These are phyloP conservation scores for Orientallactaga sibirica DNA, from an alignment of 2,797 vertebrate species.

Conservation along the genomic window DNA sequence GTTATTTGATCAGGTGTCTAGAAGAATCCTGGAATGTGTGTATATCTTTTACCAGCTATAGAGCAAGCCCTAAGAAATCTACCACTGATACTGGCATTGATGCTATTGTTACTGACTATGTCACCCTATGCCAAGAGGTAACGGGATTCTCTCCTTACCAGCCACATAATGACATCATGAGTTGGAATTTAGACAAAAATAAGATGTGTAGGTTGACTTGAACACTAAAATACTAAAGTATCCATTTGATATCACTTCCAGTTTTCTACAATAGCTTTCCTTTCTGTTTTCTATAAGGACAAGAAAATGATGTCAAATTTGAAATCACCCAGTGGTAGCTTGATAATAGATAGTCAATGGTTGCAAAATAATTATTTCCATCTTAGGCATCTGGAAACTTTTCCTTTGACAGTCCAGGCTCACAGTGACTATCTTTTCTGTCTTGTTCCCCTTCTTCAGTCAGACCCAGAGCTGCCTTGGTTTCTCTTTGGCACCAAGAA, in stretches of 20 bases:
- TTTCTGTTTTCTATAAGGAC: not conserved
- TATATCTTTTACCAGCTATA: too few relatives aligned
- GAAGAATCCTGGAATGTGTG: not conserved
- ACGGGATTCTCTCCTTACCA: too few relatives aligned
- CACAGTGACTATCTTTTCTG: rapidly evolving
- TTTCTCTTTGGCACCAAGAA: not conserved
- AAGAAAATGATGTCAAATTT: not conserved
- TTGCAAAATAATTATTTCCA: not conserved
- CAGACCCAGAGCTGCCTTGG: not conserved
- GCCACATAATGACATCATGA: not conserved
- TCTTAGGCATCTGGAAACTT: not conserved
- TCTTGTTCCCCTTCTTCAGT: rapidly evolving
- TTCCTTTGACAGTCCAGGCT: not conserved
- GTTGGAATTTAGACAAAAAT: not conserved
- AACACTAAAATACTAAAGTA: not conserved
- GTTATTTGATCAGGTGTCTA: not conserved
- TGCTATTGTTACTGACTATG: rapidly evolving
- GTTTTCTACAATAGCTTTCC: not conserved
- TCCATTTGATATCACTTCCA: not conserved
- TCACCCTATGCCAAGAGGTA: not conserved
- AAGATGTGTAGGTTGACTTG: not conserved
- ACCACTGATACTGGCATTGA: not conserved
- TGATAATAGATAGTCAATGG: not conserved
- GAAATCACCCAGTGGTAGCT: not conserved
- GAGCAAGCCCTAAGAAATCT: not conserved